These are phyloP conservation scores for Drosophila quadrilineata DNA, from an alignment of 1,140 invertebrate species.

Conservation along the genomic window DNA sequence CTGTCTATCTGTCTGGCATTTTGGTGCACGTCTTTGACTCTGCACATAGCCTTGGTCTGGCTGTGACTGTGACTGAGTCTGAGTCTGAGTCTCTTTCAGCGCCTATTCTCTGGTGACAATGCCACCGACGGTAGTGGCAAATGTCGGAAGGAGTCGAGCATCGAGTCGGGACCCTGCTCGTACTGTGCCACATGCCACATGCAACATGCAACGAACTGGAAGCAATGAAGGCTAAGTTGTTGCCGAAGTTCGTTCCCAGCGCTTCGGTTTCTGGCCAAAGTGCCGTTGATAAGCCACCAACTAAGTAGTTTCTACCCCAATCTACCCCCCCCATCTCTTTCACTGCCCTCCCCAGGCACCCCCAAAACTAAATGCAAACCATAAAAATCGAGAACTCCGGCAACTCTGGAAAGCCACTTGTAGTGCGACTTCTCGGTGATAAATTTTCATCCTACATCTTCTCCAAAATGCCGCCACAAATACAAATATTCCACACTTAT, in stretches of 20 bases:
- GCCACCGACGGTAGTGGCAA: conserved; percentile 3
- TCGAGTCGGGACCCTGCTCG: too few species aligned
- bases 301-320: too few species aligned
- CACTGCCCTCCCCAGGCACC: conserved; percentile 9
- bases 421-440: conserved; percentile 12
- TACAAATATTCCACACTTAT: background rate
- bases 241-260: conserved; percentile 59
- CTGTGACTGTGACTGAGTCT: too few species aligned
- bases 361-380: conserved; percentile 27
- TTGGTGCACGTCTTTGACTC: background rate
- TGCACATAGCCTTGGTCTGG: background rate
- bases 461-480: too few species aligned
- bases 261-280: too few species aligned
- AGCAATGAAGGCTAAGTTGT: conserved; percentile 77
- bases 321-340: too few species aligned
- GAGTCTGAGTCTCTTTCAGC: background rate
- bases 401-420: conserved; percentile 11
- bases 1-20: background rate
- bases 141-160: conserved; percentile 25
- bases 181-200: conserved; percentile 19
- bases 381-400: conserved; percentile 21
- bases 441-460: too few species aligned
- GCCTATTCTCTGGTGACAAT: conserved; percentile 34
- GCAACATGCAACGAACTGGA: conserved; percentile 65
- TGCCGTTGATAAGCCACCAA: conserved; percentile 39